Conservation (phyloP, 2,888 invertebrate species). For the Acleris cristana region DNA sequence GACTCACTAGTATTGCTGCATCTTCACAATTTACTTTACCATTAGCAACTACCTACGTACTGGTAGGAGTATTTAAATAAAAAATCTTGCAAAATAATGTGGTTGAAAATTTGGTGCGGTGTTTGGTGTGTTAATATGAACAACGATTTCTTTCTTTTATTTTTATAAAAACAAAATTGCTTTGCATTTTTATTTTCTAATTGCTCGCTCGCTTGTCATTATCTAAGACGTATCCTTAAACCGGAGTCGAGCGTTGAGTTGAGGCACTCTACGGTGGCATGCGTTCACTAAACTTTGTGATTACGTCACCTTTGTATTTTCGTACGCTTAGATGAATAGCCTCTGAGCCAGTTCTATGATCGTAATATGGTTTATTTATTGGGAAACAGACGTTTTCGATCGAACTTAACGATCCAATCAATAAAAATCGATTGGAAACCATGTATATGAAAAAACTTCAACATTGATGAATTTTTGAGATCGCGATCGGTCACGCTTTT, state of each 20-base stretch:
- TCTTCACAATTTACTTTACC: too few relatives aligned
- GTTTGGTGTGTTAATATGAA: too few relatives aligned
- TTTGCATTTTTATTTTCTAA: not conserved
- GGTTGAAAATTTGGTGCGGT: too few relatives aligned
- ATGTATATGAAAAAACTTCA: not conserved
- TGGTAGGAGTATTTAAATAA: too few relatives aligned
- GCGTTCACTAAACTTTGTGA: slow-evolving; percentile 80
- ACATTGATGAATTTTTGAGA: not conserved
- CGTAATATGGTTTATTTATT: slow-evolving; percentile 49
- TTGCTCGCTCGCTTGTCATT: not conserved
- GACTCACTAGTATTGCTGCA: not conserved
- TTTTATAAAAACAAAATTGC: too few relatives aligned
- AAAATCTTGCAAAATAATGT: too few relatives aligned
- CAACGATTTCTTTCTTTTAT: too few relatives aligned
- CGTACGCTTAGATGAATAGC: slow-evolving; percentile 67
- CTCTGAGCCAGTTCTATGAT: slow-evolving; percentile 64
- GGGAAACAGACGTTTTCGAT: slow-evolving; percentile 24
- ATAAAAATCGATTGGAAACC: slow-evolving; percentile 11
- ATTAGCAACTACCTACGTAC: too few relatives aligned
- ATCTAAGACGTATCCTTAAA: slow-evolving; percentile 26
- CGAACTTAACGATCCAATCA: slow-evolving; percentile 15
- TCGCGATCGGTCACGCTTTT: not conserved
- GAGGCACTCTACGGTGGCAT: slow-evolving; percentile 29
- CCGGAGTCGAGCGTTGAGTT: slow-evolving; percentile 14
- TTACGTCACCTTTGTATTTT: slow-evolving; percentile 75